A percentile compares a stretch with the other conserved stretches of the same genome.
These are phyloP conservation scores for Pao palembangensis DNA, from an alignment of 2,113 vertebrate genomes.

Conservation along the genomic window DNA sequence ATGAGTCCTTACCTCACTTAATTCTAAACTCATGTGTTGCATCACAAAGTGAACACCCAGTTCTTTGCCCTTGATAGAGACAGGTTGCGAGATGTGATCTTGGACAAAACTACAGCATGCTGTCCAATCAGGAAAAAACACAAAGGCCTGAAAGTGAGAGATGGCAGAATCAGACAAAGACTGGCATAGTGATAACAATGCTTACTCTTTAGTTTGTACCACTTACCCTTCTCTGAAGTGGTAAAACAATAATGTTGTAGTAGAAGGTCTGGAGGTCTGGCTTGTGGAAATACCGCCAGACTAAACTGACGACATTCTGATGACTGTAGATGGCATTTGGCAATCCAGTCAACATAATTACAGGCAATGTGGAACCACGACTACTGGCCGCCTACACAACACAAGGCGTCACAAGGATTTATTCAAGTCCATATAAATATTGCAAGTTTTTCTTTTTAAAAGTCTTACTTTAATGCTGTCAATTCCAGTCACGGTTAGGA, in stretches of 20 bases:
- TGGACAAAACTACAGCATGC: conserved; percentile 1
- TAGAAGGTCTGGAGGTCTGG: conserved; percentile 2
- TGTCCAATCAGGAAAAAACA: conserved; percentile 5
- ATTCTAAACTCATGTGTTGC: background rate
- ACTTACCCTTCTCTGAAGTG: conserved; percentile 41
- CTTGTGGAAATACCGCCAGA: conserved; percentile 6
- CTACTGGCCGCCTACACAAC: background rate
- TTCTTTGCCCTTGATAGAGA: rapidly evolving
- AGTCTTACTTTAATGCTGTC: conserved; percentile 19
- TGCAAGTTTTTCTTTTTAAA: too few relatives aligned
- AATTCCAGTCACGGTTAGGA: background rate
- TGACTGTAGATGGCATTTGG: conserved; percentile 8
- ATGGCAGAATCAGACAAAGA: background rate
- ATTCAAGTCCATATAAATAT: background rate
- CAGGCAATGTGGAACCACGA: background rate
- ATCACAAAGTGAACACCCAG: conserved; percentile 17
- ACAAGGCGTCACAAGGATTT: background rate
- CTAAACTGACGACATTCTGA: conserved; percentile 8
- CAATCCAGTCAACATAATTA: conserved; percentile 41
- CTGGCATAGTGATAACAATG: background rate
- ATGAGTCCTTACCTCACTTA: conserved; percentile 15
- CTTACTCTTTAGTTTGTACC: background rate
- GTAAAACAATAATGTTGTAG: conserved; percentile 29
- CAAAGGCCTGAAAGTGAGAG: conserved; percentile 26
- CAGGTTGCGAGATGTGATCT: background rate